Conservation (phyloP, 2,797 vertebrate species). For the Steatocranus sp. region DNA sequence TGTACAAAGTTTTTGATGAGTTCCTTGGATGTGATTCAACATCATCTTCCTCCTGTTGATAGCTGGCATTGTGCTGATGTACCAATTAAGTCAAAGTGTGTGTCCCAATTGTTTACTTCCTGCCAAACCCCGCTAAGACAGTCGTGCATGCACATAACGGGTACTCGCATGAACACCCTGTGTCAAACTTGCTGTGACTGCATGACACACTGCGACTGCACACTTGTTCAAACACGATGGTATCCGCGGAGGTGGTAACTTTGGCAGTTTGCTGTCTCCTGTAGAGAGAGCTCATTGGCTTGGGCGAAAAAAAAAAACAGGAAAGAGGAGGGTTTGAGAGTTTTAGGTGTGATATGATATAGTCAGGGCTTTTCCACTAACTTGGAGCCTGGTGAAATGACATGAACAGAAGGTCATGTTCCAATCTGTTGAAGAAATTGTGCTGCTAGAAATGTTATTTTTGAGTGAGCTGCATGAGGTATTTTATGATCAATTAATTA, state of each 20-base stretch:
- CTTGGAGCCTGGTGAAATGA: background rate
- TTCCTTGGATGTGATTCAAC: slow-evolving; percentile 7
- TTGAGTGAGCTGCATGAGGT: background rate
- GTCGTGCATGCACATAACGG: background rate
- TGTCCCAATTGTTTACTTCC: slow-evolving; percentile 20
- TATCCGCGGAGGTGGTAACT: slow-evolving; percentile 41
- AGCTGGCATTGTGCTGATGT: slow-evolving; percentile 13
- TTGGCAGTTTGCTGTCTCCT: slow-evolving; percentile 21
- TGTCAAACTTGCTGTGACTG: slow-evolving; percentile 29
- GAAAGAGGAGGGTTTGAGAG: background rate
- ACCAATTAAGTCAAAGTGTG: slow-evolving; percentile 41
- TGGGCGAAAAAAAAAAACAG: background rate
- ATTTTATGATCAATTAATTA: background rate
- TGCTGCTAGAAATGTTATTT: background rate
- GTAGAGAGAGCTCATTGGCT: slow-evolving; percentile 20
- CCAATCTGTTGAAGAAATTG: background rate
- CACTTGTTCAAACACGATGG: slow-evolving; percentile 48
- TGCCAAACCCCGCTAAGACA: slow-evolving; percentile 26
- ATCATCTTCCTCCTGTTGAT: slow-evolving; percentile 11
- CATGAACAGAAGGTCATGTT: background rate
- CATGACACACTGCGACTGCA: slow-evolving; percentile 40
- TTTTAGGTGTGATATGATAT: background rate
- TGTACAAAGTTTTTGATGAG: slow-evolving; percentile 1
- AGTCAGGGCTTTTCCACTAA: background rate
- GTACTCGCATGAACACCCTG: slow-evolving; percentile 15